Base-by-base conservation (phyloP, 2,113 vertebrate species). In the Sigmodon hispidus region DNA sequence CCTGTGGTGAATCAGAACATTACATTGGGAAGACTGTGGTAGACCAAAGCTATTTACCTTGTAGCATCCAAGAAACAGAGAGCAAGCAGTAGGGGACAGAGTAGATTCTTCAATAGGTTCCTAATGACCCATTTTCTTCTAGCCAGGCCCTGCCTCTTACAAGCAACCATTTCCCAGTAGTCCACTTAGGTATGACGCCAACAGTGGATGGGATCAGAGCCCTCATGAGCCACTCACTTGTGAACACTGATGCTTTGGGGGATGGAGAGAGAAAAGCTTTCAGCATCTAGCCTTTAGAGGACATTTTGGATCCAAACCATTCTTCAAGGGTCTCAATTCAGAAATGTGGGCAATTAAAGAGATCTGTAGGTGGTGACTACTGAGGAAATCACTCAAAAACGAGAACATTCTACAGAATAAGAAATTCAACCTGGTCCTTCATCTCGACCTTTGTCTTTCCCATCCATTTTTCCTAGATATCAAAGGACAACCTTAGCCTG, bases 401-500 rank as follows among this genome's bases (percentile, higher is more conserved):
- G 19, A 17, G 76, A 73, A 43, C 9, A 11, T 12, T 2, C 52
- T 72, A 21, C 21, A n/a, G 29, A 77, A 45, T 52, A 26, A 36
- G 48, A 65, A 36, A n/a, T 3, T 34, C 84, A 7, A 3, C 84
- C 48, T 9, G 3, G 6, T 15, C 1, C 8, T 43, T 52, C 3
- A 2, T 22, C 69, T 10, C 26, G 52, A 65, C 70, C 48, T 40
- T 1, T 22, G 40, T 55, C n/a, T n/a, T n/a, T 29, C 7, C 1
- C 0, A 0, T 40, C 36, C 34, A 31, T 43, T 65, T 0, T 19
- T 55, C 48, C 3, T 34, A 57, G 3, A 15, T 3, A 7, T 72
- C 19, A 22, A 15, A 52, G 67, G 31, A 43, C 17, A 79, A 29
- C 50, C 77, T 22, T 1, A 8, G 55, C 34, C 7, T n/a, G 40